Evolutionary conservation across 2,113 vertebrate genomes (phyloP), one percentile per base, ranked within the genome.

Genomic region (Spermophilus dauricus): DNA sequence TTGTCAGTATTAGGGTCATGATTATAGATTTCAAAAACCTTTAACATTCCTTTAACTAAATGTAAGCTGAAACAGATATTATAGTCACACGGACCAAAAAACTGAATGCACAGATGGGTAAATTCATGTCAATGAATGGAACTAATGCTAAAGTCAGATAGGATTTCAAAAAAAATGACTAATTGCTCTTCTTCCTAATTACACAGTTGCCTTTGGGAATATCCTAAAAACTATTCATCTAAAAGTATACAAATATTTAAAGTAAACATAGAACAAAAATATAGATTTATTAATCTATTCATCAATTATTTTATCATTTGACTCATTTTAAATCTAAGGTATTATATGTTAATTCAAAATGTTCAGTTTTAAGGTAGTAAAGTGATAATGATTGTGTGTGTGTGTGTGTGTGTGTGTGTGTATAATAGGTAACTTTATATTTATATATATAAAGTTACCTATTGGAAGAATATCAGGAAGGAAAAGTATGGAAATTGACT

Each of bases 291-390:
- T n/a, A 61, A 65, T 32, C 8, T 65, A 53, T 42, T 85, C 32
- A 69, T 86, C 69, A 89, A 45, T 48, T 89, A 10, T 42, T 26
- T 42, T 77, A 61, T 6, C 6, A 75, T 77, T 92, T 77, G 22
- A 1, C 9, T 91, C 22, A 24, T 28, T 65, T 65, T 4, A 13
- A 77, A 34, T 56, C 28, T 89, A 86, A 67, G 16, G 30, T 18
- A 78, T 94, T 13, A 56, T 39, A 89, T 45, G 13, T 75, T 78
- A 80, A 82, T 73, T 58, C 24, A 92, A 80, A 95, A 92, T 83
- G 58, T n/a, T 86, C 51, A 78, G 8, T 18, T 89, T 37, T 73
- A 1, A 39, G 18, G 6, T 45, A 86, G 61, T 26, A 16, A 67
- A 48, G 2, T 53, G 9, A 20, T 85, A 80, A 51, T 84, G 42